phyloP scores from a whole-genome alignment of 2,797 vertebrate genomes.

The Poeciliopsis gracilis region DNA sequence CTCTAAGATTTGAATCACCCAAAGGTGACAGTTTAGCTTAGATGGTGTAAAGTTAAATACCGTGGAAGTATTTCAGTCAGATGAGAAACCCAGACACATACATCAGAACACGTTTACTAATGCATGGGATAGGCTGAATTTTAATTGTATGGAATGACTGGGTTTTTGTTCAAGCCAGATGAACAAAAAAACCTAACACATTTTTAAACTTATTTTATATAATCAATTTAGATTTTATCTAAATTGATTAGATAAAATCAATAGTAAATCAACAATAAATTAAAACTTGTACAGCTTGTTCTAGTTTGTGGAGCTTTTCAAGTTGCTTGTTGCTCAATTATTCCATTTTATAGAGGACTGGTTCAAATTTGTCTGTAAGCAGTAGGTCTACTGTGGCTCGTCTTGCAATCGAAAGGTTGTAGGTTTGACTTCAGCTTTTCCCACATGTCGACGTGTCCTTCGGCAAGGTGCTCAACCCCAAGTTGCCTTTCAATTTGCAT shows the following conservation, averaged over 20 bases:
- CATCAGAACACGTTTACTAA: background rate
- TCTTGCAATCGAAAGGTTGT: background rate
- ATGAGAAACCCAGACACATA: background rate
- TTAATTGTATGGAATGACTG: background rate
- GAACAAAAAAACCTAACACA: too few relatives aligned
- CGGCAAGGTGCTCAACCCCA: background rate
- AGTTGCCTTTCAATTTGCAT: too few relatives aligned
- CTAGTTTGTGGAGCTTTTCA: background rate
- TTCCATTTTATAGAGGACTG: background rate
- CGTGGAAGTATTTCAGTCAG: background rate
- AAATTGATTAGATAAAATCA: background rate
- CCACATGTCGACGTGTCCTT: background rate
- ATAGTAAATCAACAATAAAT: background rate
- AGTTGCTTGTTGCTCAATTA: background rate
- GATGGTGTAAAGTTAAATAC: background rate
- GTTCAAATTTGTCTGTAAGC: background rate
- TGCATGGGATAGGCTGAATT: background rate
- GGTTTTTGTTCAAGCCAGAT: too few relatives aligned
- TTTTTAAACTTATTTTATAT: background rate
- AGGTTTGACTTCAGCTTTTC: background rate
- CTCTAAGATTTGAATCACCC: background rate
- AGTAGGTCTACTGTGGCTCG: too few relatives aligned
- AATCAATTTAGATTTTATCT: too few relatives aligned
- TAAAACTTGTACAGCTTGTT: background rate
- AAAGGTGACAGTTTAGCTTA: background rate